Percentiles rank a stretch among this genome's conserved stretches.
Evolutionary conservation across 2,888 invertebrate genomes (phyloP).

Genomic region (Ernsta delagoae): DNA sequence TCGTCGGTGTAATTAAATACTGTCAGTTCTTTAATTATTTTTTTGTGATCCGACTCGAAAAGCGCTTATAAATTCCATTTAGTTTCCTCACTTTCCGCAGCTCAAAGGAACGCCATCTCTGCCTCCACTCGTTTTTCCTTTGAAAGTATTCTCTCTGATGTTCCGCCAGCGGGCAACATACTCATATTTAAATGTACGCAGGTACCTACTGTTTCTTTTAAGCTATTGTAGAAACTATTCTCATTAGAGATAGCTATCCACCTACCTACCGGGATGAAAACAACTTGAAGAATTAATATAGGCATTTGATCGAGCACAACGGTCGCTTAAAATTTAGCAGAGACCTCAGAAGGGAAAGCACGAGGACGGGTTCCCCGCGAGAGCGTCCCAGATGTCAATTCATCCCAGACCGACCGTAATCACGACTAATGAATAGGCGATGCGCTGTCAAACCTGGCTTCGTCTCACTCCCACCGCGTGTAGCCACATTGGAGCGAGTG

Average conservation of each 20-base stretch:
- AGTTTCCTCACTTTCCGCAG: conserved; percentile 40
- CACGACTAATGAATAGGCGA: conserved; percentile 82
- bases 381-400: conserved; percentile 80
- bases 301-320: conserved; percentile 52
- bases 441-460: conserved; percentile 60
- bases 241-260: background rate
- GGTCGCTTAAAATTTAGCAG: conserved; percentile 71
- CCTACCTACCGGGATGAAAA: background rate
- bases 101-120: conserved; percentile 38
- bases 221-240: conserved; percentile 23
- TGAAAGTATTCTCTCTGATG: conserved; percentile 41
- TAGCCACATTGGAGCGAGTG: conserved; percentile 56
- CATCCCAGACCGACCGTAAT: conserved; percentile 72
- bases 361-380: conserved; percentile 65
- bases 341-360: conserved; percentile 75
- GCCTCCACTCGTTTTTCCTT: conserved; percentile 39
- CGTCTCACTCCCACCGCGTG: conserved; percentile 62
- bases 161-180: conserved; percentile 35
- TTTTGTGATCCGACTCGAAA: conserved; percentile 41
- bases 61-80: conserved; percentile 44
- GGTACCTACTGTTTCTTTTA: conserved; percentile 10
- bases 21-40: conserved; percentile 46
- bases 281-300: conserved; percentile 45
- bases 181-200: conserved; percentile 39
- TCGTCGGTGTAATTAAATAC: conserved; percentile 46